Percentiles rank a stretch among this genome's conserved stretches.
Conservation (phyloP, 2,888 invertebrate species). For the Ectobius pallidus region DNA sequence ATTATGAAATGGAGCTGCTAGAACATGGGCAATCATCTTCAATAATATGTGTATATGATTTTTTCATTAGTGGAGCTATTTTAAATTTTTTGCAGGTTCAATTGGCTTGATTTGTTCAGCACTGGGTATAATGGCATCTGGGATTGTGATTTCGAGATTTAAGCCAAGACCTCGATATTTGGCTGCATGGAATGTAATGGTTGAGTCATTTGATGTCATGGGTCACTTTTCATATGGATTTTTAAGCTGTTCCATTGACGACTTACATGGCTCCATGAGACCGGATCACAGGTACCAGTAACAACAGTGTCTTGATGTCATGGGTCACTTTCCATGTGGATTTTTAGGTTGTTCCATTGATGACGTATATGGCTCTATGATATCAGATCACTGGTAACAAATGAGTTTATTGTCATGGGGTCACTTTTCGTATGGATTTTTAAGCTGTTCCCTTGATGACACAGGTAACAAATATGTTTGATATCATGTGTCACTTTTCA, state of each 20-base stretch:
- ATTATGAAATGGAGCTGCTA: no score
- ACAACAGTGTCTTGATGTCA: no score
- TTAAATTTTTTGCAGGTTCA: slow-evolving; percentile 45
- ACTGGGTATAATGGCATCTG: slow-evolving; percentile 48
- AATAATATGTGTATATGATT: no score
- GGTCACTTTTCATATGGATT: slow-evolving; percentile 48
- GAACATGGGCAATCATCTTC: no score
- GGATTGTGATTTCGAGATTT: slow-evolving; percentile 48
- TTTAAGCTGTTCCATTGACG: slow-evolving; percentile 49
- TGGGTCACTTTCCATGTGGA: slow-evolving; percentile 48
- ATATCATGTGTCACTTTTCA: no score
- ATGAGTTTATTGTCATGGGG: no score
- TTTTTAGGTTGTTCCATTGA: slow-evolving; percentile 50
- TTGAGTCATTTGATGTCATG: slow-evolving; percentile 49
- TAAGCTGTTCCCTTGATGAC: slow-evolving; percentile 49
- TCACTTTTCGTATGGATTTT: slow-evolving; percentile 48
- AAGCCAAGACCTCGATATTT: slow-evolving; percentile 50
- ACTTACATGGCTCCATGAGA: slow-evolving; percentile 22
- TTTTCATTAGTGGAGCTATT: no score
- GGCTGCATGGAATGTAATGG: slow-evolving; percentile 50
- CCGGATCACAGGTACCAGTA: slow-evolving; percentile 36
- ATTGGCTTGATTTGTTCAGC: slow-evolving; percentile 50
- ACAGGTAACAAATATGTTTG: no score
- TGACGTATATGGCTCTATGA: slow-evolving; percentile 34
- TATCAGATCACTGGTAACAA: no score